phyloP scores from a whole-genome alignment of 2,797 vertebrate genomes.

The Aphelocoma californica region DNA sequence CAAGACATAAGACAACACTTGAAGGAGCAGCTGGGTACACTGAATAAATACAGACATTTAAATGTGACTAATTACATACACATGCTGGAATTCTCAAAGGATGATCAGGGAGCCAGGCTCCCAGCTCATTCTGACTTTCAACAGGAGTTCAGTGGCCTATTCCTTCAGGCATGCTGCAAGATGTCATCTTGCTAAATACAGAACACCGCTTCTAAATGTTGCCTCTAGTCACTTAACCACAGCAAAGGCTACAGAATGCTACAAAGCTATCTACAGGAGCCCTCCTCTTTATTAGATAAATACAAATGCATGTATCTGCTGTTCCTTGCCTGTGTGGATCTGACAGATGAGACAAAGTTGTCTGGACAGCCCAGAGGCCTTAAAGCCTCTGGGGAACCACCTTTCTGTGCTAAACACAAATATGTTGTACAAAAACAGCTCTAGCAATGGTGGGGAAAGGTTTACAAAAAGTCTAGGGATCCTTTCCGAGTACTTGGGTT shows the following conservation, averaged over 20 bases:
- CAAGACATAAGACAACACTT: slow-evolving; percentile 30
- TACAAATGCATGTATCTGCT: background rate
- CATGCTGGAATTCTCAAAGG: slow-evolving; percentile 59
- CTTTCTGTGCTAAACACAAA: background rate
- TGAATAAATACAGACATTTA: slow-evolving; percentile 59
- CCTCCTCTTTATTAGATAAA: background rate
- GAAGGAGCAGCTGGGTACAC: slow-evolving; percentile 52
- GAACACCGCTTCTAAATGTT: slow-evolving; percentile 46
- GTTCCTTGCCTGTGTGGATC: background rate
- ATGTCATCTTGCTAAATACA: slow-evolving; percentile 67
- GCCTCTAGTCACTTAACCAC: slow-evolving; percentile 7
- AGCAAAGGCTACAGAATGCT: background rate
- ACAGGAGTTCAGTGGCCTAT: slow-evolving; percentile 24
- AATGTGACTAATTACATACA: slow-evolving; percentile 57
- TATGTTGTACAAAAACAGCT: background rate
- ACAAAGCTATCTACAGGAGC: background rate
- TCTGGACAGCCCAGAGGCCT: background rate
- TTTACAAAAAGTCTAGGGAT: background rate
- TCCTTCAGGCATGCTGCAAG: slow-evolving; percentile 52
- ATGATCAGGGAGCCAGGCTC: slow-evolving; percentile 40
- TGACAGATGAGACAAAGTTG: background rate
- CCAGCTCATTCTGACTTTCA: slow-evolving; percentile 42
- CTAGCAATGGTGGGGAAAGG: background rate
- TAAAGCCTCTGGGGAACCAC: background rate
- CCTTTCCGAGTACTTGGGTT: background rate